A percentile compares a stretch with the other conserved stretches of the same genome.
Evolutionary conservation across 2,888 invertebrate species (phyloP).

Genomic region (Xylocampa areola): DNA sequence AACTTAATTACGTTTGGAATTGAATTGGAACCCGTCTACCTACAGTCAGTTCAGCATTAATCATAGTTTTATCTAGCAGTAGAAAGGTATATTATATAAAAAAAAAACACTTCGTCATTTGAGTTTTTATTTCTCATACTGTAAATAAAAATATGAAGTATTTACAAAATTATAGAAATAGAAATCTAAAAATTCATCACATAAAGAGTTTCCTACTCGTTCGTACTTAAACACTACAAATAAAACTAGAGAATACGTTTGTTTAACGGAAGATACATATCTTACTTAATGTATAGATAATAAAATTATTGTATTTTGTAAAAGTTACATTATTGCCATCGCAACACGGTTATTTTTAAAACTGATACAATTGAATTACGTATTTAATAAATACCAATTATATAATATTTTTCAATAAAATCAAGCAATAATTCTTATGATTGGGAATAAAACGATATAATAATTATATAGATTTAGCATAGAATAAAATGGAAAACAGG

Average conservation of each 20-base stretch:
- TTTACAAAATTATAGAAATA: slow-evolving; percentile 71
- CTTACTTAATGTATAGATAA: slow-evolving; percentile 15
- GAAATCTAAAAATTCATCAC: slow-evolving; percentile 74
- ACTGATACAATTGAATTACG: slow-evolving; percentile 18
- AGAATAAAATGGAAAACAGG: too few species aligned
- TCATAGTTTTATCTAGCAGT: too few species aligned
- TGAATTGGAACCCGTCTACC: too few species aligned
- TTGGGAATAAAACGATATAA: background rate
- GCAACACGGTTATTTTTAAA: slow-evolving; percentile 24
- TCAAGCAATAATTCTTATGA: background rate
- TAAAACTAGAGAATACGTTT: slow-evolving; percentile 37
- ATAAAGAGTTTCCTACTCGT: slow-evolving; percentile 68
- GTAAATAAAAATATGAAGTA: slow-evolving; percentile 66
- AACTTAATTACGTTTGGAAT: too few species aligned
- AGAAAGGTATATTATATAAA: too few species aligned
- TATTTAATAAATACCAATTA: slow-evolving; percentile 17
- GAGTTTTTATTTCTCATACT: slow-evolving; percentile 67
- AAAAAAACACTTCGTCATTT: slow-evolving; percentile 28
- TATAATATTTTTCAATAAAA: background rate
- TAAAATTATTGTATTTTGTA: slow-evolving; percentile 43
- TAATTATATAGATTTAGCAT: background rate
- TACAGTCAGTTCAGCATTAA: too few species aligned
- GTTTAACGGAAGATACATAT: slow-evolving; percentile 24
- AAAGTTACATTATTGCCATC: slow-evolving; percentile 54
- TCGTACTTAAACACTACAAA: slow-evolving; percentile 58